A percentile compares a stretch with the other conserved stretches of the same genome.
phyloP scores from a whole-genome alignment of 2,113 vertebrate genomes.

The Sphyrna mokarran region DNA sequence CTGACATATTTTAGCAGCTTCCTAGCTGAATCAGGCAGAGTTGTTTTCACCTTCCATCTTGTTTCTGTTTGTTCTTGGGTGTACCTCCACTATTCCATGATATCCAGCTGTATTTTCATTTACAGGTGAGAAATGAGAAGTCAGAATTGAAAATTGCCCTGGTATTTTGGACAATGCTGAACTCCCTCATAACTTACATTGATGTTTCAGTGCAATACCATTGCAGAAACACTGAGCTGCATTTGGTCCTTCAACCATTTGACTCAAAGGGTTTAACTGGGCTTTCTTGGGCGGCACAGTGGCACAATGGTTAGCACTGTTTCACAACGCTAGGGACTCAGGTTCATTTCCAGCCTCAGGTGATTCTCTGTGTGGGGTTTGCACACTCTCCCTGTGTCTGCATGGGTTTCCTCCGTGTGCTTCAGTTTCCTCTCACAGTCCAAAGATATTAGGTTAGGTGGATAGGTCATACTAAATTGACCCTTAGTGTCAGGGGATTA shows the following conservation, averaged over 20 bases:
- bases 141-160: not conserved
- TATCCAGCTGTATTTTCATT: not conserved
- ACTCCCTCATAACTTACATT: too few relatives aligned
- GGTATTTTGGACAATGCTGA: not conserved
- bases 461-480: too few relatives aligned
- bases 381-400: too few relatives aligned
- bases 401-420: too few relatives aligned
- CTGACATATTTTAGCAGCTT: not conserved
- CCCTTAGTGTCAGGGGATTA: too few relatives aligned
- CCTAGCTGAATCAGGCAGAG: not conserved
- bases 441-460: too few relatives aligned
- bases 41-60: not conserved
- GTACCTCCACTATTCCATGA: not conserved
- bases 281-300: not conserved
- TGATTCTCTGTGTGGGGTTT: too few relatives aligned
- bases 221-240: not conserved
- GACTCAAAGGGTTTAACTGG: not conserved
- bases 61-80: not conserved
- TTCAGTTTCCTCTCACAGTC: too few relatives aligned
- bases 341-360: too few relatives aligned
- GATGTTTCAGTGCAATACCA: too few relatives aligned
- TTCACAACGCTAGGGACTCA: too few relatives aligned
- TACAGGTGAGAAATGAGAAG: not conserved
- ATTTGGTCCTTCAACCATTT: not conserved
- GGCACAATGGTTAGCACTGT: too few relatives aligned